Percentiles rank a stretch among this genome's conserved stretches.
Conservation (phyloP, 2,888 invertebrate species). For the Beris morrisii region DNA sequence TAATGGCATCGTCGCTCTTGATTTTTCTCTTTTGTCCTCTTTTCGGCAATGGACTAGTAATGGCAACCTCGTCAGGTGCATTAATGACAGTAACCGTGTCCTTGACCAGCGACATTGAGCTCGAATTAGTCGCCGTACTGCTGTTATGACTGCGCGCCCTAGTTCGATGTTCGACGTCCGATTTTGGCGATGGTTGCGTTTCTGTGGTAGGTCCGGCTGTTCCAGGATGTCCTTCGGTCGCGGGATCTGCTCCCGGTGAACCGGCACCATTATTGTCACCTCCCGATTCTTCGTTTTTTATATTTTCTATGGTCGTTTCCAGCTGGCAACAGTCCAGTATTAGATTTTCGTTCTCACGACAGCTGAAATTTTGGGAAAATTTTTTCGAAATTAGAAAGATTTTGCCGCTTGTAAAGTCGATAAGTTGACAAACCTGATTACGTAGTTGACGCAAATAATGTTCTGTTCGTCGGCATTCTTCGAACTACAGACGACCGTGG, state of each 20-base stretch:
- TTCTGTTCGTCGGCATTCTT: constrained; percentile 97
- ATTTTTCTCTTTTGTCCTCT: constrained; percentile 66
- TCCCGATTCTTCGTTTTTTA: constrained; percentile 78
- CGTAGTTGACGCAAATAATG: constrained; percentile 96
- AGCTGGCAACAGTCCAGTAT: constrained; percentile 94
- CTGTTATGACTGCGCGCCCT: constrained; percentile 50
- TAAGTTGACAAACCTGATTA: constrained; percentile 76
- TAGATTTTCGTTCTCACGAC: constrained; percentile 78
- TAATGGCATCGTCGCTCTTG: constrained; percentile 57
- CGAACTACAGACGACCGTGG: constrained; percentile 92
- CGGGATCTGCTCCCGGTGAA: constrained; percentile 80
- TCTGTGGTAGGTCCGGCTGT: constrained; percentile 55
- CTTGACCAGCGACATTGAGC: constrained; percentile 38
- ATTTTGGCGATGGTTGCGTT: constrained; percentile 56
- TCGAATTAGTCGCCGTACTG: constrained; percentile 31
- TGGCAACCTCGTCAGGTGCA: constrained; percentile 48
- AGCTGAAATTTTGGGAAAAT: constrained; percentile 45
- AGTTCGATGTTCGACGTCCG: constrained; percentile 48
- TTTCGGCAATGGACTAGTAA: constrained; percentile 47
- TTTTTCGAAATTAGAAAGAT: not conserved
- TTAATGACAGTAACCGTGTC: constrained; percentile 51
- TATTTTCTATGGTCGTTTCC: constrained; percentile 75
- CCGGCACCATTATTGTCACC: constrained; percentile 83
- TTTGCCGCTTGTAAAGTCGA: not conserved
- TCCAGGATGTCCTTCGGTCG: constrained; percentile 58